Evolutionary conservation across 2,113 vertebrate species (phyloP), one percentile per base, ranked within the genome.

Genomic region (Ceratotherium simum): DNA sequence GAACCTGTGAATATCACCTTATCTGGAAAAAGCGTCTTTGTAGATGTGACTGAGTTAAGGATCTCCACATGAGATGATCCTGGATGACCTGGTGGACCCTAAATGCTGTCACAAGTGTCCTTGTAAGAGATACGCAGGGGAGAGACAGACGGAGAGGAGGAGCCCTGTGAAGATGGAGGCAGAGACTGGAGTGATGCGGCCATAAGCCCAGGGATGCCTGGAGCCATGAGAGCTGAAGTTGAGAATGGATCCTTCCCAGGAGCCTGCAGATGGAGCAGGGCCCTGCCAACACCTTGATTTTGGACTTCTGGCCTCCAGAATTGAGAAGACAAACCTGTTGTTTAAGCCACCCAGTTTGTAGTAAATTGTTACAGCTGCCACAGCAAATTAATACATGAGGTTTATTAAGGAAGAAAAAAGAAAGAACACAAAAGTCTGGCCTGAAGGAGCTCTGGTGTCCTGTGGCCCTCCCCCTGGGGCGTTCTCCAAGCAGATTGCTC

Each of bases 181-280:
- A 54, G 23, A 86, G 33, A 31, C 8, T 1, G 31, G 48, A 14
- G 82, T 0, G 6, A 17, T 13, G 16, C 0, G 1, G 65, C 62
- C 42, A 23, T 42, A 21, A 14, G 20, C 82, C 27, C 7, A 3
- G 82, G 54, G 62, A 36, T 1, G 2, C 21, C 46, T 2, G 64
- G 23, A 54, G 54, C 11, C 67, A 3, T 4, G 0, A 9, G 69
- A 58, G 51, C 51, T 21, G n/a, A 11, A 23, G 21, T 25, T 6
- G 3, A 25, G 76, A 27, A 33, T 12, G 48, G 48, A 54, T 54
- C 51, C 51, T 54, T 13, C 51, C 10, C 5, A 10, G 0, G 29
- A 56, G 51, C 20, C n/a, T 56, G 65, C 2, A 23, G 48, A 69
- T 25, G 46, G 65, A 36, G 46, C 14, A 48, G 16, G 1, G 5